Evolutionary conservation across 2,113 vertebrate species (phyloP), one percentile per base, ranked within the genome.

Genomic region (Pipra filicauda): DNA sequence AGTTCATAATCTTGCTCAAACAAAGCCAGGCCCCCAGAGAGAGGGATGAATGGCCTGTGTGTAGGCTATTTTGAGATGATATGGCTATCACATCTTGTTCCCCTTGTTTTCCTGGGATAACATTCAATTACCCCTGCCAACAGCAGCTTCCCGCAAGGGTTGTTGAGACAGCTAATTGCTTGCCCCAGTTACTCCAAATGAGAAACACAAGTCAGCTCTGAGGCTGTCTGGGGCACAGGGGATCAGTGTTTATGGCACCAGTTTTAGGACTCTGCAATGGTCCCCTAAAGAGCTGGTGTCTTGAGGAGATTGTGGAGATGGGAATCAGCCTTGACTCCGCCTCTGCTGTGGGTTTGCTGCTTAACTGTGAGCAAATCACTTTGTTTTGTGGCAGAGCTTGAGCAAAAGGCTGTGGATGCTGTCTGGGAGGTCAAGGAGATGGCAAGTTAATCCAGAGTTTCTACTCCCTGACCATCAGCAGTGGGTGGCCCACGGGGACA

Each of bases 1-100:
- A 97, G 95, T 97, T 97, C 95, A 97, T 96, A 98, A 97, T 98
- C 95, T 96, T 93, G 90, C 96, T 95, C 95, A 97, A 98, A 97
- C 90, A 95, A 93, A 97, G 94, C 69, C 73, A 87, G 48, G 62
- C 79, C 84, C 91, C 93, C n/a, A 30, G 76, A 86, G 96, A 88
- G 73, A 77, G 88, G 92, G 89, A 96, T 95, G 92, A 97, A 96
- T 89, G 93, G 91, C 79, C 93, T 94, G 70, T 92, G 69, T 95
- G 49, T 91, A 92, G 88, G 94, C 91, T 95, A 92, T 96, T 97
- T 97, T 89, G 88, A 79, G 93, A 94, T n/a, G 81, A 94, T 94
- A 84, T 8, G 91, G 89, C 91, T 96, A 87, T 96, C 93, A 81
- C 58, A 78, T 92, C 80, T 96, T 85, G 82, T 93, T 97, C 95